Percentiles rank a stretch among this genome's conserved stretches.
These are phyloP conservation scores for Rostratula benghalensis DNA, from an alignment of 2,113 vertebrate species.

Conservation along the genomic window DNA sequence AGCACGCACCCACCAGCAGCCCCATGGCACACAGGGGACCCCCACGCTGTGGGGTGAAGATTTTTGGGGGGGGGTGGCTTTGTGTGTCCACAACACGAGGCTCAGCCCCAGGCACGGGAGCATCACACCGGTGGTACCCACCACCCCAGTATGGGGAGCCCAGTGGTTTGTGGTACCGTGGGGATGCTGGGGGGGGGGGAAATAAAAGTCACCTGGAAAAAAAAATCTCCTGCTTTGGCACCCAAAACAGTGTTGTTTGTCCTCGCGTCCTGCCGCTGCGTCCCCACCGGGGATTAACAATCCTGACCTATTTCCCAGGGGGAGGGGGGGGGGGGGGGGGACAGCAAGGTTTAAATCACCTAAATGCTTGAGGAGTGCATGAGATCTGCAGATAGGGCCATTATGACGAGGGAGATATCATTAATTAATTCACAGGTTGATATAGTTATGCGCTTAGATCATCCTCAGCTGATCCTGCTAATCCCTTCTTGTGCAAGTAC, in stretches of 20 bases:
- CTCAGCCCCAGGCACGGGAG: accelerated
- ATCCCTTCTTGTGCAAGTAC: constrained; percentile 57
- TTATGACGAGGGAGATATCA: not conserved
- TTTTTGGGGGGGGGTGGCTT: not conserved
- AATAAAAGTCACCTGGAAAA: too few species aligned
- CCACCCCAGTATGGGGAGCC: not conserved
- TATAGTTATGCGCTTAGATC: constrained; percentile 57
- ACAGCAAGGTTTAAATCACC: not conserved
- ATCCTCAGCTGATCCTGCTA: constrained; percentile 59
- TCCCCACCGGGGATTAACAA: not conserved
- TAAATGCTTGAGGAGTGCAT: not conserved
- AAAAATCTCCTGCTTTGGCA: not conserved
- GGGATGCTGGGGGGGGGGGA: not conserved
- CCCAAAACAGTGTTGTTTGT: not conserved
- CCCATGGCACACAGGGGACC: accelerated
- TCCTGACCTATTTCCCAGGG: constrained; percentile 21
- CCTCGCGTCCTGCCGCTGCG: accelerated
- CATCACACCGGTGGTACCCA: not conserved
- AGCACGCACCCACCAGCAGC: not conserved
- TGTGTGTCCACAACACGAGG: accelerated
- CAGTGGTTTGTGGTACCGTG: accelerated
- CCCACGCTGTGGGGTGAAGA: accelerated
- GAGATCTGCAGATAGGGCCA: constrained; percentile 29
- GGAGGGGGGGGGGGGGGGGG: not conserved
- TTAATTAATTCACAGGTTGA: constrained; percentile 54